phyloP scores from a whole-genome alignment of 2,113 vertebrate genomes.

The Xiphophorus hellerii region DNA sequence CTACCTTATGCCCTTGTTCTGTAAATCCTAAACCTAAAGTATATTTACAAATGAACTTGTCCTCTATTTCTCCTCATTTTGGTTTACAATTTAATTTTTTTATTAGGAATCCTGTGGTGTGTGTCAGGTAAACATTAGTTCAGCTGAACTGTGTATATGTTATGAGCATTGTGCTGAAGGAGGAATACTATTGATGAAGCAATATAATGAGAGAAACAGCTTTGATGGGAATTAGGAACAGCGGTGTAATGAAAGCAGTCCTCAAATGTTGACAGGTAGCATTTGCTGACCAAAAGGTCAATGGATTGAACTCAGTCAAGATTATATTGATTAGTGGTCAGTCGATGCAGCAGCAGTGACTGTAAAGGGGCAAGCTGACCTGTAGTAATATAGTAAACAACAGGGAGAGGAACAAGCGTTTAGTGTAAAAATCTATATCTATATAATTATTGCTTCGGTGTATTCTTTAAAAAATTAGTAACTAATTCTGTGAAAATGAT shows the following conservation, averaged over 20 bases:
- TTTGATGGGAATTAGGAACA: conserved; percentile 23
- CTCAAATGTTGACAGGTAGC: conserved; percentile 52
- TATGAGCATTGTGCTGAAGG: background rate
- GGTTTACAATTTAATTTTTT: background rate
- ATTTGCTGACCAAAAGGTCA: conserved; percentile 55
- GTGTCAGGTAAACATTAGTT: background rate
- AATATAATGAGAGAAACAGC: conserved; percentile 25
- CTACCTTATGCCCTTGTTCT: background rate
- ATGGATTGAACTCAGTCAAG: conserved; percentile 53
- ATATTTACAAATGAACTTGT: background rate
- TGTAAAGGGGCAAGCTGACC: conserved; percentile 29
- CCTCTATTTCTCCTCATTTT: background rate
- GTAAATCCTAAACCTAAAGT: background rate
- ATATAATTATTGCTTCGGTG: background rate
- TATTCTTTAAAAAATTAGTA: conserved; percentile 6
- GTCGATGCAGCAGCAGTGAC: conserved; percentile 29
- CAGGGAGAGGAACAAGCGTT: conserved; percentile 1
- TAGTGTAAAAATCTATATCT: background rate
- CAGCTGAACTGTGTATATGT: background rate
- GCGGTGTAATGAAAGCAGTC: conserved; percentile 44
- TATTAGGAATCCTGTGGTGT: background rate
- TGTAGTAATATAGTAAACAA: conserved; percentile 8
- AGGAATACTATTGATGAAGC: background rate
- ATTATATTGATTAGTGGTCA: conserved; percentile 59
- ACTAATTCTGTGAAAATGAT: background rate